Evolutionary conservation across 2,797 vertebrate species (phyloP).

Genomic region (Clarias pachynema): DNA sequence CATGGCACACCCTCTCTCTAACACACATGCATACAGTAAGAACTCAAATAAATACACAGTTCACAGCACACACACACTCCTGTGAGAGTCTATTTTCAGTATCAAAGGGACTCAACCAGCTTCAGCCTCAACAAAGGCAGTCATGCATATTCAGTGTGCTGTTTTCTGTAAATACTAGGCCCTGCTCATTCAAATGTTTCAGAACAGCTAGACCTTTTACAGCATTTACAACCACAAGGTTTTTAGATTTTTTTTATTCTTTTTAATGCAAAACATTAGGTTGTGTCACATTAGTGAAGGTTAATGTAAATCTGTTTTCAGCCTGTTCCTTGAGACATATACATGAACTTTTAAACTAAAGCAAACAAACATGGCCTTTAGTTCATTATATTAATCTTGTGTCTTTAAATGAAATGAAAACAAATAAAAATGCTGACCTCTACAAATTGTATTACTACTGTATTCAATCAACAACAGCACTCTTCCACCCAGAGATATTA

Average conservation of each 20-base stretch:
- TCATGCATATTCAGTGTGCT: slow-evolving; percentile 1
- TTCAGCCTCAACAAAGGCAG: slow-evolving; percentile 3
- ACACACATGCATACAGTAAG: neutral
- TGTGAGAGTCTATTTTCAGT: slow-evolving; percentile 12
- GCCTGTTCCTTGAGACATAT: neutral
- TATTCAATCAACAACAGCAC: neutral
- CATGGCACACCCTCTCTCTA: slow-evolving; percentile 20
- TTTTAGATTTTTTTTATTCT: no score
- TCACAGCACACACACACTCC: neutral
- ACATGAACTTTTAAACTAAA: neutral
- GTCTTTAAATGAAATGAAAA: slow-evolving; percentile 1
- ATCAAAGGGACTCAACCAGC: slow-evolving; percentile 24
- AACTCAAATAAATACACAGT: slow-evolving; percentile 1
- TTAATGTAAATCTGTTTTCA: neutral
- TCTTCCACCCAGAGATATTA: neutral
- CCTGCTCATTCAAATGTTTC: neutral
- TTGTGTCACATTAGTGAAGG: neutral
- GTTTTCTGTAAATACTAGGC: slow-evolving; percentile 11
- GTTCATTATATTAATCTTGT: neutral
- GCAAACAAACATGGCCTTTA: neutral
- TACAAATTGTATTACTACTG: neutral
- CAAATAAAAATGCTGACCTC: neutral
- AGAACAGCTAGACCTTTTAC: neutral
- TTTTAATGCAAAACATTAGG: neutral
- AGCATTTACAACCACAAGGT: neutral